phyloP scores from a whole-genome alignment of 2,888 invertebrate species.

The Drosophila kuntzei region DNA sequence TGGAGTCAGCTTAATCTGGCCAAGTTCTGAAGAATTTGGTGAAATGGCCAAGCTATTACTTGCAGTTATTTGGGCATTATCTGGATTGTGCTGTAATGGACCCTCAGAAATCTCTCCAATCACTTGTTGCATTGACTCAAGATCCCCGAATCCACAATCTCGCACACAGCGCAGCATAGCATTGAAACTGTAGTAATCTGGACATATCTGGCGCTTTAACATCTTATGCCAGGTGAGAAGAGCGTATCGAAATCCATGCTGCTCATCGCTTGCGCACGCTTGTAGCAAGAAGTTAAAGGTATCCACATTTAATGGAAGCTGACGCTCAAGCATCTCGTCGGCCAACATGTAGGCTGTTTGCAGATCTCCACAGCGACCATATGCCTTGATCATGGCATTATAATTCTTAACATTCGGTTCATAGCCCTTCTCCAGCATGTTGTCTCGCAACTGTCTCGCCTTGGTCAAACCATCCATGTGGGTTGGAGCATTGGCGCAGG shows the following conservation, averaged over 20 bases:
- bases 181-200: constrained; percentile 92
- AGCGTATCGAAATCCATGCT: constrained; percentile 89
- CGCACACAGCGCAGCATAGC: constrained; percentile 91
- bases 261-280: constrained; percentile 92
- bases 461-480: constrained; percentile 89
- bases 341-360: constrained; percentile 91
- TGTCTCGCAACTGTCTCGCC: constrained; percentile 88
- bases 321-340: constrained; percentile 92
- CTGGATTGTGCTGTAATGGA: too few relatives aligned
- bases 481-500: constrained; percentile 93
- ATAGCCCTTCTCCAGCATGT: constrained; percentile 90
- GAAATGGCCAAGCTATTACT: constrained; percentile 2
- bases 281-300: constrained; percentile 93
- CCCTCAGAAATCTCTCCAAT: constrained; percentile 82
- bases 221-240: constrained; percentile 95
- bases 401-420: constrained; percentile 92
- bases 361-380: constrained; percentile 93
- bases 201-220: constrained; percentile 88
- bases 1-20: not conserved
- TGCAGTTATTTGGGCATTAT: constrained; percentile 2
- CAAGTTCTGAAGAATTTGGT: not conserved
- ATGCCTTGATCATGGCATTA: constrained; percentile 96
- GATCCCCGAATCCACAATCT: constrained; percentile 92
- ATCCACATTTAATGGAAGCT: constrained; percentile 88
- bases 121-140: constrained; percentile 87